Conservation (phyloP, 2,888 invertebrate species). For the Drosophila gaucha region DNA sequence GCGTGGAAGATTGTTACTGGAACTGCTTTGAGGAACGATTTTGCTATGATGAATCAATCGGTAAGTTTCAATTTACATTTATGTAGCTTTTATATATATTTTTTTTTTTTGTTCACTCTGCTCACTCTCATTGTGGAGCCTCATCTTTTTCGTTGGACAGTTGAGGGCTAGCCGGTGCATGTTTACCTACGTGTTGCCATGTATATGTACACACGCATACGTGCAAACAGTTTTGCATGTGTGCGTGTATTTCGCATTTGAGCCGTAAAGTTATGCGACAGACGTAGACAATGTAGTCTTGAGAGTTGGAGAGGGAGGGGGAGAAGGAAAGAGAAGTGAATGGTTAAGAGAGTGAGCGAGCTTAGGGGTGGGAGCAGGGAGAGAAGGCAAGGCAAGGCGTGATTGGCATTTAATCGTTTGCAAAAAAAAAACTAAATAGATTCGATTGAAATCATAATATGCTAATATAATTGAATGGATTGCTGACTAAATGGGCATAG, state of each 20-base stretch:
- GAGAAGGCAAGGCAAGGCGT: conserved; percentile 46
- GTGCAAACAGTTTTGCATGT: neutral
- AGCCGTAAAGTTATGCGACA: conserved; percentile 50
- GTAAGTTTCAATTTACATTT: conserved; percentile 71
- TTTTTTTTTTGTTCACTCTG: neutral
- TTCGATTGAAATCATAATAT: conserved; percentile 22
- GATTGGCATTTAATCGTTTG: conserved; percentile 57
- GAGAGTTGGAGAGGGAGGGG: conserved; percentile 1
- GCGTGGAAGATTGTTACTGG: conserved; percentile 90
- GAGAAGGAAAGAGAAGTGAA: neutral
- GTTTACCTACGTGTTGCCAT: conserved; percentile 47
- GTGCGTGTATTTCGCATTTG: conserved; percentile 20
- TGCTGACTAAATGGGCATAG: conserved; percentile 6
- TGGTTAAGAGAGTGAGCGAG: neutral
- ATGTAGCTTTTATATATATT: conserved; percentile 23
- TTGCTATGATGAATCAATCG: conserved; percentile 90
- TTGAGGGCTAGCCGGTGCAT: conserved; percentile 50
- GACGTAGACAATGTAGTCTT: conserved; percentile 60
- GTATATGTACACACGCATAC: conserved; percentile 7
- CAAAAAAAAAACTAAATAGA: conserved; percentile 21
- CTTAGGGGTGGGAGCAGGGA: neutral
- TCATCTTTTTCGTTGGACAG: conserved; percentile 26
- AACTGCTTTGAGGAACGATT: conserved; percentile 90
- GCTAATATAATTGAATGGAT: conserved; percentile 23
- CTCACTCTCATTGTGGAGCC: neutral